Evolutionary conservation across 2,113 vertebrate species (phyloP).

Genomic region (Pachycephala philippinensis): DNA sequence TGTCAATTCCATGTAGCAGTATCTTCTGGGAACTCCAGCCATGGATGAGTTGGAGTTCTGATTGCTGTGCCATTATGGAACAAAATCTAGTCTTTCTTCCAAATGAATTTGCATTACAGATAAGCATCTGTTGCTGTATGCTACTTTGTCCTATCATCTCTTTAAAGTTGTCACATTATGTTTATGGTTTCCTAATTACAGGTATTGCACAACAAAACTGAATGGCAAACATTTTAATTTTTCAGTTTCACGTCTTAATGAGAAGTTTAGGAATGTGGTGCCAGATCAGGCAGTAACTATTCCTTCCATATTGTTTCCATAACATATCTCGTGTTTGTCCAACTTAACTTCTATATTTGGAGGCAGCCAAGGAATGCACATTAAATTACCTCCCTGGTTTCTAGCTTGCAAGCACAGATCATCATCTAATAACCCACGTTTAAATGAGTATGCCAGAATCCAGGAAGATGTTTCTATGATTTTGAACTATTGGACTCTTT

Average conservation of each 20-base stretch:
- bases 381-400: constrained; percentile 26
- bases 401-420: not conserved
- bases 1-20: not conserved
- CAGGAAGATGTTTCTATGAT: not conserved
- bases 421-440: not conserved
- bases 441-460: constrained; percentile 14
- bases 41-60: not conserved
- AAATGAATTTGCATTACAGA: not conserved
- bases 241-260: not conserved
- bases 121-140: not conserved
- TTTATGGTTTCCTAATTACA: not conserved
- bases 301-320: constrained; percentile 20
- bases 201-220: not conserved
- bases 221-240: not conserved
- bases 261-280: not conserved
- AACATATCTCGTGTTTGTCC: not conserved
- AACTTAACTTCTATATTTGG: not conserved
- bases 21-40: not conserved
- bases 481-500: constrained; percentile 39
- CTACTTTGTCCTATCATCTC: not conserved
- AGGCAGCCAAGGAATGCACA: constrained; percentile 15
- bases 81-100: not conserved
- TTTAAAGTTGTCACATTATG: not conserved
- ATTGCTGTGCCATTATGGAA: not conserved
- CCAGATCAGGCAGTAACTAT: not conserved